These are phyloP conservation scores for Venturia canescens DNA, from an alignment of 1,140 invertebrate genomes.

Conservation along the genomic window DNA sequence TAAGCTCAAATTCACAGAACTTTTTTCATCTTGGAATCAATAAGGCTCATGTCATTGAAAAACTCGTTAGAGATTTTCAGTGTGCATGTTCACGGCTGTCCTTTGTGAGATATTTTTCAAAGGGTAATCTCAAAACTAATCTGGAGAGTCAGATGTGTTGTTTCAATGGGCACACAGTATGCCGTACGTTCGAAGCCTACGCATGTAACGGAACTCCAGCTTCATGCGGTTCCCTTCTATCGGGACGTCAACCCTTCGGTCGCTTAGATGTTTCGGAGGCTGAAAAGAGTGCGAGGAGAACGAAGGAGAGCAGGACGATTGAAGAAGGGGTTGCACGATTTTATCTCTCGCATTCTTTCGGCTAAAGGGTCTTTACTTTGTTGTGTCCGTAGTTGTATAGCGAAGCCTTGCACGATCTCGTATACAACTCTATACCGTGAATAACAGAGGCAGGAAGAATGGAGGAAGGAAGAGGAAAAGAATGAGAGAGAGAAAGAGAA, in stretches of 20 bases:
- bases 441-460: not conserved
- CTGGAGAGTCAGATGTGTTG: not conserved
- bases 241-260: conserved; percentile 36
- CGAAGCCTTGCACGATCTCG: conserved; percentile 10
- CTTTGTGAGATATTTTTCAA: no score
- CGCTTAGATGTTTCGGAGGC: conserved; percentile 21
- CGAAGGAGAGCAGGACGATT: conserved; percentile 25
- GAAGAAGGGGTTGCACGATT: conserved; percentile 62
- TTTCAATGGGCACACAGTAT: not conserved
- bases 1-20: no score
- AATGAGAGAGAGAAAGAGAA: not conserved
- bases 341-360: conserved; percentile 63
- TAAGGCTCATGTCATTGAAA: no score
- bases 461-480: not conserved
- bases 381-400: conserved; percentile 17
- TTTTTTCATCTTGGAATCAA: no score
- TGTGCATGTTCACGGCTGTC: no score
- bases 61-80: no score
- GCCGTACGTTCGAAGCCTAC: not conserved
- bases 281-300: conserved; percentile 1
- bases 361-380: conserved; percentile 53
- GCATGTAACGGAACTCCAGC: conserved; percentile 29
- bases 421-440: conserved; percentile 23
- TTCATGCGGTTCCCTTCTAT: not conserved
- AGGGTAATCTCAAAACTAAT: no score